Base-by-base conservation (phyloP, 2,888 invertebrate species). In the Capitulum mitella region DNA sequence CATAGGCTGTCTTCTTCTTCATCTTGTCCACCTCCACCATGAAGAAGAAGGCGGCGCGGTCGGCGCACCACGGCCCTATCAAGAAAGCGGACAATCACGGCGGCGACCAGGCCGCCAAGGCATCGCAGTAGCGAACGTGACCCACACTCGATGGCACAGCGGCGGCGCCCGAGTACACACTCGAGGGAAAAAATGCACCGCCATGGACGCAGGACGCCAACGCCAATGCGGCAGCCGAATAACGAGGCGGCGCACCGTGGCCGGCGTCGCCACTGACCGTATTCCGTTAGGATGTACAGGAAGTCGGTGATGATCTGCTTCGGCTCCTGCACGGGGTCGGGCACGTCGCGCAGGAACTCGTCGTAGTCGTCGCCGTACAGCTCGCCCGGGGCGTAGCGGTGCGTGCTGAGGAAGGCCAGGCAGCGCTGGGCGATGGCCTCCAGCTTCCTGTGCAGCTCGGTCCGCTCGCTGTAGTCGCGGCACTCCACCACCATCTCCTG, bases 41-140 rank as follows among this genome's bases (percentile, higher is more conserved):
- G 40, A 95, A 88, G 29, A 91, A 89, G 79, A 93, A 87, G 0
- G 95, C 93, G 0, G 94, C 94, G 83, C 92, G 91, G 84, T 95
- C 92, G 0, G 96, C 95, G 85, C 94, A 93, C 92, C 97, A 98
- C 0, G 95, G 93, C 2, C 98, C 94, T 87, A n/a, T n/a, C n/a
- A n/a, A n/a, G n/a, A n/a, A n/a, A n/a, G n/a, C n/a, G n/a, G n/a
- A n/a, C n/a, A n/a, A n/a, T n/a, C n/a, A n/a, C n/a, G n/a, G n/a
- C n/a, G n/a, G n/a, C n/a, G n/a, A n/a, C n/a, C n/a, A n/a, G n/a
- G n/a, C n/a, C n/a, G n/a, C n/a, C n/a, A n/a, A n/a, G n/a, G n/a
- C n/a, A n/a, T n/a, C n/a, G n/a, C n/a, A n/a, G n/a, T n/a, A n/a
- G n/a, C n/a, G n/a, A n/a, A n/a, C n/a, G n/a, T n/a, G n/a, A n/a